phyloP scores from a whole-genome alignment of 2,113 vertebrate genomes.

The Proteles cristata region DNA sequence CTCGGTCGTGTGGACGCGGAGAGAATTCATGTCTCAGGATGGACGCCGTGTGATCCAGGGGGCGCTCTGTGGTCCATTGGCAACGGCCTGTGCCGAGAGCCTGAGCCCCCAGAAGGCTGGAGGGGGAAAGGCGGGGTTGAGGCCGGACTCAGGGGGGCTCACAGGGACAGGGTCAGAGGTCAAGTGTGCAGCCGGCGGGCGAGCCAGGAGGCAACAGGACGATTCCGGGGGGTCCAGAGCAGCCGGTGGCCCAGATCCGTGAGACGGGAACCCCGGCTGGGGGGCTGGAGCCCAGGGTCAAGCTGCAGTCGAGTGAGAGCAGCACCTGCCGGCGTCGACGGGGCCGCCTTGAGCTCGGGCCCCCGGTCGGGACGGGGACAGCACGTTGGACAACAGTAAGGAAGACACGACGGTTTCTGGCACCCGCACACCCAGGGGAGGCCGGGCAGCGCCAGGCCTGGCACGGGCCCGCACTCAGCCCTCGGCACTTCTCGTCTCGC shows the following conservation, averaged over 20 bases:
- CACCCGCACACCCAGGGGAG: not conserved
- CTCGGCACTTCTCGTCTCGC: rapidly evolving
- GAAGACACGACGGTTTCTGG: not conserved
- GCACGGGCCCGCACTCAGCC: rapidly evolving
- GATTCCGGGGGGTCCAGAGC: not conserved
- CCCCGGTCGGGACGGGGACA: rapidly evolving
- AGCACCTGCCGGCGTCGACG: not conserved
- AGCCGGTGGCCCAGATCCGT: rapidly evolving
- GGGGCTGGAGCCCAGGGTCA: not conserved
- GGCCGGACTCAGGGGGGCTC: no score
- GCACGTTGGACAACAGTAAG: not conserved
- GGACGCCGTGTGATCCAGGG: not conserved
- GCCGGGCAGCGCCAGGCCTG: no score
- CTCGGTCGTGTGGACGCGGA: rapidly evolving
- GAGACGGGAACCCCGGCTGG: no score
- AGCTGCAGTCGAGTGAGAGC: not conserved
- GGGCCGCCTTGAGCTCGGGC: no score
- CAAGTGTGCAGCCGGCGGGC: not conserved
- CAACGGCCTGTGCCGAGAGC: rapidly evolving
- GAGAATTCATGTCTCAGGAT: not conserved
- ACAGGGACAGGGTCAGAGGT: not conserved
- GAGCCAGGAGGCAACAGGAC: rapidly evolving
- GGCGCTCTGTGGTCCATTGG: not conserved
- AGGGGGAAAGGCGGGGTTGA: rapidly evolving
- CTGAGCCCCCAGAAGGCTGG: not conserved